These are phyloP conservation scores for Misgurnus anguillicaudatus DNA, from an alignment of 2,113 vertebrate genomes.

Conservation along the genomic window DNA sequence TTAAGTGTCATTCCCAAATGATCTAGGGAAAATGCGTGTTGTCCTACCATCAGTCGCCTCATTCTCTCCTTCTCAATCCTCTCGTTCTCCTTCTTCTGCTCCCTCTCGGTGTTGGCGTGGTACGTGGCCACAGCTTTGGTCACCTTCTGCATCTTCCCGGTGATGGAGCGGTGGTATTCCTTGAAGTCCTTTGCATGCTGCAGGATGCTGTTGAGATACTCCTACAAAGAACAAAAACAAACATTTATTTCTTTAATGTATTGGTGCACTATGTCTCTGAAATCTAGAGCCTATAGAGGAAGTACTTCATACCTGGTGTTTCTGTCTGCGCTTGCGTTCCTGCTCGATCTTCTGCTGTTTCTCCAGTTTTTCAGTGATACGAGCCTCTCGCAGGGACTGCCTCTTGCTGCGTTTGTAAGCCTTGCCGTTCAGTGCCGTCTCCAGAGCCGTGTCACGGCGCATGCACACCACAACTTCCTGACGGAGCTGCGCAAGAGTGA, in stretches of 20 bases:
- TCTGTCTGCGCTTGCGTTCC: conserved; percentile 93
- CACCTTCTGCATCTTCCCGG: conserved; percentile 92
- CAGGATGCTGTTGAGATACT: conserved; percentile 99
- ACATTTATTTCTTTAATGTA: not conserved
- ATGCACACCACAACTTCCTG: conserved; percentile 99
- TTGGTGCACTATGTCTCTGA: not conserved
- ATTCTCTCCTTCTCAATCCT: conserved; percentile 97
- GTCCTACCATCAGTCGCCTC: conserved; percentile 90
- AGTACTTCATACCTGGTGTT: conserved; percentile 84
- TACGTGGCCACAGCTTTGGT: conserved; percentile 96
- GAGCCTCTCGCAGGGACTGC: conserved; percentile 91
- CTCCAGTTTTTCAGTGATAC: conserved; percentile 97
- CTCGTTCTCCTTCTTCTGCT: conserved; percentile 98
- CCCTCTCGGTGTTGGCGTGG: conserved; percentile 95
- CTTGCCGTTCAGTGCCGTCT: conserved; percentile 94
- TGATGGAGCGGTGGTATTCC: conserved; percentile 94
- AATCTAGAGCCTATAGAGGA: not conserved
- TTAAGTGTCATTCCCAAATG: not conserved
- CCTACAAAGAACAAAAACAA: conserved; percentile 66
- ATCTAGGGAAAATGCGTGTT: not conserved
- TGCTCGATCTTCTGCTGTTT: conserved; percentile 99
- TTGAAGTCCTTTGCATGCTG: conserved; percentile 99
- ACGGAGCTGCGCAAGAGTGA: conserved; percentile 77
- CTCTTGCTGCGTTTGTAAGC: conserved; percentile 98
- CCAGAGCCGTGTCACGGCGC: conserved; percentile 92